Percentiles rank a stretch among this genome's conserved stretches.
Conservation (phyloP, 2,113 vertebrate species). For the Zapus hudsonius region DNA sequence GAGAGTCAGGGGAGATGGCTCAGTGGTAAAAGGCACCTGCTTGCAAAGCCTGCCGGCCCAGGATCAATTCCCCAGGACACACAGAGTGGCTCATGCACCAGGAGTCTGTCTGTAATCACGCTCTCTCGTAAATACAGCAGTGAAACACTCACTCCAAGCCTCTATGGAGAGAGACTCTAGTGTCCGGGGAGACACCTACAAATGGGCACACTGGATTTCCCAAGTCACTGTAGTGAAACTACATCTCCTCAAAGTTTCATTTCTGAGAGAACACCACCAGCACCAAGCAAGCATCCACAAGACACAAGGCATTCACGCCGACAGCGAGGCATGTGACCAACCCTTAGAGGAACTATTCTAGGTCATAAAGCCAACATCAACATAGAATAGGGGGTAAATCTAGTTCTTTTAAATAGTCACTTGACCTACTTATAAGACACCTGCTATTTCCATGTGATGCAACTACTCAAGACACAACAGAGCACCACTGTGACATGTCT, state of each 20-base stretch:
- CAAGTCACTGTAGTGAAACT: not conserved
- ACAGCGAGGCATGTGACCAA: not conserved
- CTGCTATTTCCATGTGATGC: constrained; percentile 17
- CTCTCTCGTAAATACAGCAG: not conserved
- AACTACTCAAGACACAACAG: constrained; percentile 5
- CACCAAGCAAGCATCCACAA: not conserved
- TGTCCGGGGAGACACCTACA: not conserved
- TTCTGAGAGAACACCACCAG: constrained; percentile 30
- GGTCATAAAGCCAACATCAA: not conserved
- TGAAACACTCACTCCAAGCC: not conserved
- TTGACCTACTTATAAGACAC: not conserved
- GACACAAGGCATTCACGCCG: not conserved
- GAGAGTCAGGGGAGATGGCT: no score
- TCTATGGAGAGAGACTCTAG: not conserved
- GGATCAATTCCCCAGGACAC: no score
- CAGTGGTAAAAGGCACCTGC: no score
- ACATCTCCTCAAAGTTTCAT: not conserved
- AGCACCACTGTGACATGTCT: not conserved
- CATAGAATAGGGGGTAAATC: not conserved
- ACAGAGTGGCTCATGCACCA: no score
- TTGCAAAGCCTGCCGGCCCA: no score
- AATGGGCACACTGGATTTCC: not conserved
- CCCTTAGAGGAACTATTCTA: constrained; percentile 40
- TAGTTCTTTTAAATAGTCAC: constrained; percentile 51
- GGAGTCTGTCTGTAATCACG: no score